Percentiles rank a stretch among this genome's conserved stretches.
phyloP scores from a whole-genome alignment of 2,797 vertebrate genomes.

The Sebastes elongatus region DNA sequence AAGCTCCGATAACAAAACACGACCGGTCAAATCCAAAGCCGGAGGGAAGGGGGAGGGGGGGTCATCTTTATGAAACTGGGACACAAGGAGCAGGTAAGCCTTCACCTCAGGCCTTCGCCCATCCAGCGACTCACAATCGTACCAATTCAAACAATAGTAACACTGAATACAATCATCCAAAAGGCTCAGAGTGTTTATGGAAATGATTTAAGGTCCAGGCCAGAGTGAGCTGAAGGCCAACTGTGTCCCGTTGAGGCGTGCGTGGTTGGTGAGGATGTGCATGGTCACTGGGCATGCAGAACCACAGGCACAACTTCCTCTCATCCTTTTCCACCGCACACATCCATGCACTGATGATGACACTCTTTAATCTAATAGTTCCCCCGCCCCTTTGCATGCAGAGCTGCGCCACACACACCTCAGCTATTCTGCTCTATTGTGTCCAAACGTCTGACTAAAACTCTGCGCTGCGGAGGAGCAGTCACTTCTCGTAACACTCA shows the following conservation, averaged over 20 bases:
- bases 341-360: slow-evolving; percentile 59
- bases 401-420: slow-evolving; percentile 26
- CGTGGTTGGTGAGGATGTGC: slow-evolving; percentile 26
- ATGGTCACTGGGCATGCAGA: slow-evolving; percentile 59
- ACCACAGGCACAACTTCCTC: slow-evolving; percentile 26
- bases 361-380: background rate
- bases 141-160: background rate
- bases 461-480: slow-evolving; percentile 76
- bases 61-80: slow-evolving; percentile 31
- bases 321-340: slow-evolving; percentile 27
- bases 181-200: background rate
- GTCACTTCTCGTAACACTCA: slow-evolving; percentile 43
- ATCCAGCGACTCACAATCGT: background rate
- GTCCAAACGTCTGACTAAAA: slow-evolving; percentile 69
- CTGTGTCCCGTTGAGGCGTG: slow-evolving; percentile 27
- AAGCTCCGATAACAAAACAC: slow-evolving; percentile 46
- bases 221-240: slow-evolving; percentile 39
- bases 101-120: slow-evolving; percentile 43
- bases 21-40: slow-evolving; percentile 38
- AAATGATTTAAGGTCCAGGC: slow-evolving; percentile 4
- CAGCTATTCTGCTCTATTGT: slow-evolving; percentile 12
- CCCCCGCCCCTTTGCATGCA: slow-evolving; percentile 46
- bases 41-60: background rate
- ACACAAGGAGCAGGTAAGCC: slow-evolving; percentile 41
- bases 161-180: background rate